Conservation (phyloP, 2,113 vertebrate genomes). For the Lepisosteus oculatus region DNA sequence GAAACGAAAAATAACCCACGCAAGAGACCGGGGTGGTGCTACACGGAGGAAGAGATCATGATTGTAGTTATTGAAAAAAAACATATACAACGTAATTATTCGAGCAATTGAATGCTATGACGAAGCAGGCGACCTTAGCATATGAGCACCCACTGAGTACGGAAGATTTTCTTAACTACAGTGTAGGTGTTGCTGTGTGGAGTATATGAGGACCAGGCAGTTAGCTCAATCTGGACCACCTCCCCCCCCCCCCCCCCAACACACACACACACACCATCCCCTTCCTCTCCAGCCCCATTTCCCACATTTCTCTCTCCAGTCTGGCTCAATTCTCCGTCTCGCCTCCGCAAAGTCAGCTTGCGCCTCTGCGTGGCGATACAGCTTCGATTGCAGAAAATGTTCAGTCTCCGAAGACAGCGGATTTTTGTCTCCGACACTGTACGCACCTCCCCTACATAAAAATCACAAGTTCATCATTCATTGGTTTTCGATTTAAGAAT, state of each 20-base stretch:
- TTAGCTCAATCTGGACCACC: conserved; percentile 55
- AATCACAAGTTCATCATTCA: too few relatives aligned
- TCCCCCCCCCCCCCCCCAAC: conserved; percentile 24
- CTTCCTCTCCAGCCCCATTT: conserved; percentile 44
- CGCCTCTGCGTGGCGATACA: conserved; percentile 12
- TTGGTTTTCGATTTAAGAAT: too few relatives aligned
- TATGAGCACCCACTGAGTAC: conserved; percentile 19
- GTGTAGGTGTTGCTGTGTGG: conserved; percentile 52
- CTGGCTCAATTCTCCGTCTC: conserved; percentile 23
- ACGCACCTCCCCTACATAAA: too few relatives aligned
- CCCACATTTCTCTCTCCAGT: conserved; percentile 28
- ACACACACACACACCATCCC: conserved; percentile 1
- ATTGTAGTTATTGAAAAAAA: conserved; percentile 1
- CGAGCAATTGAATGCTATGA: conserved; percentile 6
- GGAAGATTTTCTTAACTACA: conserved; percentile 44
- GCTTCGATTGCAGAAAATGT: background rate
- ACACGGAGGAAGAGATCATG: conserved; percentile 1
- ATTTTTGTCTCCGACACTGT: too few relatives aligned
- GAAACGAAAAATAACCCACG: conserved; percentile 12
- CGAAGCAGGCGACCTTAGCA: background rate
- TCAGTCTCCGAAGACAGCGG: too few relatives aligned
- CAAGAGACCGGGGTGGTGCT: conserved; percentile 17
- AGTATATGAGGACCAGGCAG: conserved; percentile 53
- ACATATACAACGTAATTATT: background rate
- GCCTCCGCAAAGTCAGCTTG: background rate